Conservation (phyloP, 2,113 vertebrate species). For the Upupa epops region DNA sequence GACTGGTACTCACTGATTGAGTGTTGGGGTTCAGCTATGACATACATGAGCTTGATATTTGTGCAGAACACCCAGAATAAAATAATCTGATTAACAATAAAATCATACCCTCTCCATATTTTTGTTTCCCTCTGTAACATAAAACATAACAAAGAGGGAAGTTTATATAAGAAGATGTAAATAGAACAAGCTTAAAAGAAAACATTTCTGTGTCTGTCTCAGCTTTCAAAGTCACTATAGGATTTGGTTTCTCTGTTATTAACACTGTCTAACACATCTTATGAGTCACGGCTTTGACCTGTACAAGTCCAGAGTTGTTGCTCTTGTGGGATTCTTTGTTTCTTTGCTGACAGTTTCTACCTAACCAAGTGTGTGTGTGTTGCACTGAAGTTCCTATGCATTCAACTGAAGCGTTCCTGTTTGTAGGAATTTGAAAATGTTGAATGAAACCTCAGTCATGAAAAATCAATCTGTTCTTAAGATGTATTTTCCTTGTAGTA, state of each 20-base stretch:
- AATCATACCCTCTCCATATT: not conserved
- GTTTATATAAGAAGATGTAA: not conserved
- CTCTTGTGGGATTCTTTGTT: not conserved
- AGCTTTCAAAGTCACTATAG: not conserved
- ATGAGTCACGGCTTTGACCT: not conserved
- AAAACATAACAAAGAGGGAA: not conserved
- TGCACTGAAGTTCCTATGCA: not conserved
- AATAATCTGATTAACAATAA: not conserved
- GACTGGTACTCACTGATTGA: not conserved
- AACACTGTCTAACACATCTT: not conserved
- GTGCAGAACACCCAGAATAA: not conserved
- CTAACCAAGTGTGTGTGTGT: not conserved
- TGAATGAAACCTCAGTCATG: conserved; percentile 25
- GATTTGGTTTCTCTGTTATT: not conserved
- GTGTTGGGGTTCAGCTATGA: not conserved
- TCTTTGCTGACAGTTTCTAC: not conserved
- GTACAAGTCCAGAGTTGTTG: not conserved
- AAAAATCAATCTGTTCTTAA: conserved; percentile 15
- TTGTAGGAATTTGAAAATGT: not conserved
- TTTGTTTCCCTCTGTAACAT: not conserved
- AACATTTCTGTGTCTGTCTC: not conserved
- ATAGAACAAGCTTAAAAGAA: not conserved
- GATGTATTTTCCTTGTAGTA: not conserved
- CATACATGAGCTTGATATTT: not conserved
- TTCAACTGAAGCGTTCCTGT: not conserved